A percentile compares a stretch with the other conserved stretches of the same genome.
Conservation (phyloP, 1,140 invertebrate species). For the Piezodorus guildinii region DNA sequence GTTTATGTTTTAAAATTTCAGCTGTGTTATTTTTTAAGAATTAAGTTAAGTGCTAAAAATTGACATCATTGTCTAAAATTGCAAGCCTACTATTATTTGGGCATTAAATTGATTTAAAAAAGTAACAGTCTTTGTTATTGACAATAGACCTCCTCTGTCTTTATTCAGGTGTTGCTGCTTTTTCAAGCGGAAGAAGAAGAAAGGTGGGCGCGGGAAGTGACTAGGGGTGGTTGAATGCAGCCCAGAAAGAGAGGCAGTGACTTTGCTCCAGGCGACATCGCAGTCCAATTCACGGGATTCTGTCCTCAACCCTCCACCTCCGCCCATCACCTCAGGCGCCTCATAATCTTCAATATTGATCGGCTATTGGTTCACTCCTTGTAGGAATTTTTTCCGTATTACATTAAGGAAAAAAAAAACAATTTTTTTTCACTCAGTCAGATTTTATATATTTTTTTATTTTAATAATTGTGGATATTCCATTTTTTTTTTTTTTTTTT, state of each 20-base stretch:
- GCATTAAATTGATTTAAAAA: too few relatives aligned
- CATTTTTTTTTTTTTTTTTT: neutral
- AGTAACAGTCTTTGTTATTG: conserved; percentile 7
- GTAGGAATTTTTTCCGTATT: too few relatives aligned
- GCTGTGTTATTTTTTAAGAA: too few relatives aligned
- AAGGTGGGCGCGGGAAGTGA: conserved; percentile 72
- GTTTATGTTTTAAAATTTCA: too few relatives aligned
- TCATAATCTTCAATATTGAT: too few relatives aligned
- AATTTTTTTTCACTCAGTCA: neutral
- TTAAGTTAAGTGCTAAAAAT: too few relatives aligned
- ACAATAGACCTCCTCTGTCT: neutral
- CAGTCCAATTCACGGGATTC: conserved; percentile 54
- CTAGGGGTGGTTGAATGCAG: conserved; percentile 43
- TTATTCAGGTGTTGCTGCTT: conserved; percentile 81
- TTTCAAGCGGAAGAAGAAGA: conserved; percentile 95
- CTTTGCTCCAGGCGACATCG: conserved; percentile 49
- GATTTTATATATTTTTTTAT: neutral
- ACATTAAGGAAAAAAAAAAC: too few relatives aligned
- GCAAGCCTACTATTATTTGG: too few relatives aligned
- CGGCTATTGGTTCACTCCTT: too few relatives aligned
- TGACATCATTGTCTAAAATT: too few relatives aligned
- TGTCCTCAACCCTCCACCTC: conserved; percentile 35
- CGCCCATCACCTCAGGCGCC: conserved; percentile 5
- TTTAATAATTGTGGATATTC: neutral
- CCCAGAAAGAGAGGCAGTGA: conserved; percentile 53